phyloP scores from a whole-genome alignment of 2,113 vertebrate species.

The Donacobius atricapilla region DNA sequence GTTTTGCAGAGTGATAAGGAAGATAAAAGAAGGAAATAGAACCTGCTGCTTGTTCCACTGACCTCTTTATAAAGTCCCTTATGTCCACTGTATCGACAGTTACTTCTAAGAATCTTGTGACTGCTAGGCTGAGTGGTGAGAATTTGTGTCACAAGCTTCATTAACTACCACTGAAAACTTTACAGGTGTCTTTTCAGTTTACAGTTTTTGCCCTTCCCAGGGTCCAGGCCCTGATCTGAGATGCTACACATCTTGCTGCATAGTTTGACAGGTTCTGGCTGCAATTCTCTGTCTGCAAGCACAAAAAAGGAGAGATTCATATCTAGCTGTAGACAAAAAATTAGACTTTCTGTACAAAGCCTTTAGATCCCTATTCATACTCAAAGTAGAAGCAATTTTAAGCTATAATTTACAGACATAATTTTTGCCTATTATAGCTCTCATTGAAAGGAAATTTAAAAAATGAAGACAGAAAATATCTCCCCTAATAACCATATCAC shows the following conservation, averaged over 20 bases:
- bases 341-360: background rate
- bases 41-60: background rate
- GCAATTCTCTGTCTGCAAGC: background rate
- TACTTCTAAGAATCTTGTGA: background rate
- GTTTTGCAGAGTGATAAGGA: background rate
- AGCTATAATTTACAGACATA: background rate
- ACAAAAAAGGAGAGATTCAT: background rate
- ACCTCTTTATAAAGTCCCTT: background rate
- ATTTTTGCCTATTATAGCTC: background rate
- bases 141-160: background rate
- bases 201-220: background rate
- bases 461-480: background rate
- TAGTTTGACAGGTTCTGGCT: background rate
- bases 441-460: background rate
- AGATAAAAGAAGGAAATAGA: background rate
- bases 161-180: background rate
- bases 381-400: background rate
- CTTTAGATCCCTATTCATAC: background rate
- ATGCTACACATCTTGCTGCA: fast-evolving
- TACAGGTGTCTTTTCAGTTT: background rate
- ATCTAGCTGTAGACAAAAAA: background rate
- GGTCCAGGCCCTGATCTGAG: background rate
- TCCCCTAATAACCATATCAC: background rate
- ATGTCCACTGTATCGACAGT: background rate
- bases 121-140: background rate